Percentiles rank a stretch among this genome's conserved stretches.
Evolutionary conservation across 2,797 vertebrate species (phyloP).

Genomic region (Cuculus canorus): DNA sequence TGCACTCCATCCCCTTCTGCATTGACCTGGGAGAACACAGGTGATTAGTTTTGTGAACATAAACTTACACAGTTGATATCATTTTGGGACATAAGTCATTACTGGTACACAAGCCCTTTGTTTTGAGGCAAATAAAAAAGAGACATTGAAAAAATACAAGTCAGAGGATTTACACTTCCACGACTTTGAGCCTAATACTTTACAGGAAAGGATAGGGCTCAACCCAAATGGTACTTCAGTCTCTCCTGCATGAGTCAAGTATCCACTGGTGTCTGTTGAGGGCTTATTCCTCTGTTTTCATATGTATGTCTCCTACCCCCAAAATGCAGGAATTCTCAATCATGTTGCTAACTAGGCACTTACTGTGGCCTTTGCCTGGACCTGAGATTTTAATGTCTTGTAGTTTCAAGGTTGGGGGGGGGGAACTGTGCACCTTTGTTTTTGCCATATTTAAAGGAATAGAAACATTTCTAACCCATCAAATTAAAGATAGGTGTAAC

Average conservation of each 20-base stretch:
- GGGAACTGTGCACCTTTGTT: neutral
- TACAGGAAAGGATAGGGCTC: neutral
- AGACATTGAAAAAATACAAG: neutral
- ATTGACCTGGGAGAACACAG: neutral
- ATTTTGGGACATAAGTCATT: slow-evolving; percentile 26
- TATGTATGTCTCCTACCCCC: neutral
- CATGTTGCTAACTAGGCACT: neutral
- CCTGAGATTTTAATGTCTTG: neutral
- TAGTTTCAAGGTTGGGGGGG: neutral
- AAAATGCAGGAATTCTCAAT: neutral
- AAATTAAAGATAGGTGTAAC: neutral
- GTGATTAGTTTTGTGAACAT: slow-evolving; percentile 40
- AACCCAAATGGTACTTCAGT: neutral
- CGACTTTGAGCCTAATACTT: neutral
- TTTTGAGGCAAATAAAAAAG: slow-evolving; percentile 62
- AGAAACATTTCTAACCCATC: neutral
- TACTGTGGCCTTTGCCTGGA: neutral
- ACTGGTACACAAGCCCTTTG: slow-evolving; percentile 14
- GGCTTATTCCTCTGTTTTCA: neutral
- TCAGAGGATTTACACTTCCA: slow-evolving; percentile 47
- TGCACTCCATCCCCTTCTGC: neutral
- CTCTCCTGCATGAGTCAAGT: neutral
- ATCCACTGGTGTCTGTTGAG: neutral
- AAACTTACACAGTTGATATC: slow-evolving; percentile 25
- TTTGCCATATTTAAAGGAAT: neutral